These are phyloP conservation scores for Alloscopus bannaensis DNA, from an alignment of 2,888 invertebrate species.

Conservation along the genomic window DNA sequence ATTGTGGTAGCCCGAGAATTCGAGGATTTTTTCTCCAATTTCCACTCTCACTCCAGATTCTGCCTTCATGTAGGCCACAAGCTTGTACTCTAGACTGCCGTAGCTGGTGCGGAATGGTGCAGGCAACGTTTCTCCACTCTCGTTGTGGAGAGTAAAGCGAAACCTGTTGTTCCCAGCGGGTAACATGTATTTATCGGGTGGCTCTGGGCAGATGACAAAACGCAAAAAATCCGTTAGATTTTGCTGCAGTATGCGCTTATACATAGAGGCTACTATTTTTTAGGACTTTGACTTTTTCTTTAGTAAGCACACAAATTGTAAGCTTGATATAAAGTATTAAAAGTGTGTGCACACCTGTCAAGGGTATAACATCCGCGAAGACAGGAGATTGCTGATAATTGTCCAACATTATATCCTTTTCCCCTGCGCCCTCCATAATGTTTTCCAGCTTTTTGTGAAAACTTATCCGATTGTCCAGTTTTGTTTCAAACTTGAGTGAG, in stretches of 20 bases:
- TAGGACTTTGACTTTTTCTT: neutral
- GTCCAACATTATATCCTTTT: neutral
- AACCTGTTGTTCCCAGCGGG: constrained; percentile 52
- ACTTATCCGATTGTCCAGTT: constrained; percentile 43
- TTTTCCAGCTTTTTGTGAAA: constrained; percentile 56
- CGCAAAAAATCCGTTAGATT: too few relatives aligned
- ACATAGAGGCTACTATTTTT: too few relatives aligned
- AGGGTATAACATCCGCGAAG: constrained; percentile 36
- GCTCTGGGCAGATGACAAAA: constrained; percentile 1
- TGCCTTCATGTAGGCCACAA: constrained; percentile 48
- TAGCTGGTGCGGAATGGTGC: constrained; percentile 53
- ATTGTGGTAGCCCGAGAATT: constrained; percentile 56
- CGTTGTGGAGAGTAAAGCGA: constrained; percentile 38
- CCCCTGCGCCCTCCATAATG: constrained; percentile 44
- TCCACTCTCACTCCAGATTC: constrained; percentile 20
- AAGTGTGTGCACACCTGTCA: too few relatives aligned
- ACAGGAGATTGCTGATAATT: constrained; percentile 40
- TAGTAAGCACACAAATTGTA: too few relatives aligned
- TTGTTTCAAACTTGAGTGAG: constrained; percentile 47
- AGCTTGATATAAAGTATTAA: too few relatives aligned
- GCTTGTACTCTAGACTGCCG: constrained; percentile 42
- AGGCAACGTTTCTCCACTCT: constrained; percentile 36
- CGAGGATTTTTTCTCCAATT: constrained; percentile 38
- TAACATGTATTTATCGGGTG: constrained; percentile 18
- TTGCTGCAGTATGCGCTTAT: neutral